A percentile compares a stretch with the other conserved stretches of the same genome.
Conservation (phyloP, 1,140 invertebrate species). For the Cydia strobilella region DNA sequence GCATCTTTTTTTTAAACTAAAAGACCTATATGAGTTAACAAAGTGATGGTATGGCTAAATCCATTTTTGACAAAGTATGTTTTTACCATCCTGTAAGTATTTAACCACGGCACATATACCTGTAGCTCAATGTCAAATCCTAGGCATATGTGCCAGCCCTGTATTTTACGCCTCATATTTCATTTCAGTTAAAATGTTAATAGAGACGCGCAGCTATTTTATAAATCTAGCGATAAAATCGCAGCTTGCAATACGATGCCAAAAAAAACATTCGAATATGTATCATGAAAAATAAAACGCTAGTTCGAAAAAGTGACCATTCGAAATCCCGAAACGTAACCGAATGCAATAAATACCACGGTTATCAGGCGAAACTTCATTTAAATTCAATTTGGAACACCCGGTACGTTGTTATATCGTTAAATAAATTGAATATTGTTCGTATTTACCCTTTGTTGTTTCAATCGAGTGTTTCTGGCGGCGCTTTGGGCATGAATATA, state of each 20-base stretch:
- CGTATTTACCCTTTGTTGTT: conserved; percentile 31
- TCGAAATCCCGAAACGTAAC: conserved; percentile 7
- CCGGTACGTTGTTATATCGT: conserved; percentile 25
- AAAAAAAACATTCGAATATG: not conserved
- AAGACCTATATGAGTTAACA: no score
- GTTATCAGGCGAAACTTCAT: conserved; percentile 31
- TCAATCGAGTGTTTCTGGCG: conserved; percentile 15
- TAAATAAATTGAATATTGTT: conserved; percentile 32
- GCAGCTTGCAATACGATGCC: not conserved
- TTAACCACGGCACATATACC: no score
- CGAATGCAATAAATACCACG: conserved; percentile 27
- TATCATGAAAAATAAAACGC: not conserved
- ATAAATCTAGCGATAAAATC: not conserved
- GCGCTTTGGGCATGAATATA: conserved; percentile 13
- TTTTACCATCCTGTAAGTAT: no score
- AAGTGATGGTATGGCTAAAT: no score
- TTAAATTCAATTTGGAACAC: conserved; percentile 31
- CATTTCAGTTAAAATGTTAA: not conserved
- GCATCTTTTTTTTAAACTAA: no score
- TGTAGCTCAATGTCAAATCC: no score
- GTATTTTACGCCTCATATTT: no score
- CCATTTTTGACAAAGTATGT: no score
- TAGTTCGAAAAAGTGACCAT: conserved; percentile 7
- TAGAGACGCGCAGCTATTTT: not conserved
- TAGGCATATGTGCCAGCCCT: no score